phyloP scores from a whole-genome alignment of 2,797 vertebrate species.

The Antrozous pallidus region DNA sequence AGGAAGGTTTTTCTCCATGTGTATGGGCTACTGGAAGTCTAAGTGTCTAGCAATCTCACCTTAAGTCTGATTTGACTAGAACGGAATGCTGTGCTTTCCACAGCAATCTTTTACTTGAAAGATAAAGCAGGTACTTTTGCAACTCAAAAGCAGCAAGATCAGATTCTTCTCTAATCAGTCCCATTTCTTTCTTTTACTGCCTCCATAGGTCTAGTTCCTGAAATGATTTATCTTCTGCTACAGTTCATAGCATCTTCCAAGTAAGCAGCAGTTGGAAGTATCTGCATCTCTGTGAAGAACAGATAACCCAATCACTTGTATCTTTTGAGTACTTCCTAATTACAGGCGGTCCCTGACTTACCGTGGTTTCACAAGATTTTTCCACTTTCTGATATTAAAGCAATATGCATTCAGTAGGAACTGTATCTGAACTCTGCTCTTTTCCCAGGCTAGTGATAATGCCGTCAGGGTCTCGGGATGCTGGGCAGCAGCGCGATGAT shows the following conservation, averaged over 20 bases:
- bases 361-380: not conserved
- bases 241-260: not conserved
- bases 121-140: not conserved
- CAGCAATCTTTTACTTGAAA: not conserved
- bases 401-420: not conserved
- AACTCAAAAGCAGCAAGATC: not conserved
- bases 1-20: not conserved
- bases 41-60: not conserved
- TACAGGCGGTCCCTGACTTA: not conserved
- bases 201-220: not conserved
- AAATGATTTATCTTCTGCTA: not conserved
- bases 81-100: not conserved
- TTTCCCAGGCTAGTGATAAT: not conserved
- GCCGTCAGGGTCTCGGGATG: not conserved
- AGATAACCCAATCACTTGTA: not conserved
- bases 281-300: not conserved
- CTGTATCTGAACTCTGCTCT: not conserved
- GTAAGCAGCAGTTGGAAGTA: not conserved
- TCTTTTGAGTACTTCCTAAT: not conserved
- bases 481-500: not conserved
- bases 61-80: not conserved
- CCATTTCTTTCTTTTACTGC: not conserved
- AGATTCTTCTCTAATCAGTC: not conserved
- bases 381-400: not conserved
- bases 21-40: not conserved